These are phyloP conservation scores for Ataeniobius toweri DNA, from an alignment of 2,797 vertebrate species.

Conservation along the genomic window DNA sequence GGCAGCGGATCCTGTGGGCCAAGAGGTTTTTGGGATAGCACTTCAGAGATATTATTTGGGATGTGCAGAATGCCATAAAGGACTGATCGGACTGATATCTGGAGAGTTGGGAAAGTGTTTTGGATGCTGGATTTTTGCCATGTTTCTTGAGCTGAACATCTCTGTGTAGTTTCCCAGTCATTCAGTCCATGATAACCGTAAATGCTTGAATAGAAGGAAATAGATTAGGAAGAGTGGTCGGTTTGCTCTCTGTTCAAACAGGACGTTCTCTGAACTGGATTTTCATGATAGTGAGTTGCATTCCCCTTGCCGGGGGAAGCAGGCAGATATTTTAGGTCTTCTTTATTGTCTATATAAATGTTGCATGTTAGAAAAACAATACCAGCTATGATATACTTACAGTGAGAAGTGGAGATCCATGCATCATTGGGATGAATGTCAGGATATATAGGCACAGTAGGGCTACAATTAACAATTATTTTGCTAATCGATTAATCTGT, in stretches of 20 bases:
- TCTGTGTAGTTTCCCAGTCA: not conserved
- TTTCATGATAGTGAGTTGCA: not conserved
- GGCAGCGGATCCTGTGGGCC: not conserved
- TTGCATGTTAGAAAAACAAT: not conserved
- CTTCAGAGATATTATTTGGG: not conserved
- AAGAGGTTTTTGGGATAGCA: constrained; percentile 3
- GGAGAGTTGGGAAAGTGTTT: not conserved
- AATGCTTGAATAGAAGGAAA: not conserved
- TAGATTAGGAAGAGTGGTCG: not conserved
- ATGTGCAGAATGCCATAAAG: not conserved
- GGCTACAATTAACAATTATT: too few species aligned
- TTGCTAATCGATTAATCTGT: too few species aligned
- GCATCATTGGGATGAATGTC: too few species aligned
- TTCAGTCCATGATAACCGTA: not conserved
- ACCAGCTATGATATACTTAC: not conserved
- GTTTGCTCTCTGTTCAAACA: not conserved
- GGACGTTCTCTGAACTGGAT: not conserved
- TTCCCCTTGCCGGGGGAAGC: not conserved
- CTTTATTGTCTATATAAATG: not conserved
- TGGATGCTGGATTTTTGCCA: constrained; percentile 5
- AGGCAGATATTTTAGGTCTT: not conserved
- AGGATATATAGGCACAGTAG: too few species aligned
- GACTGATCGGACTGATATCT: not conserved
- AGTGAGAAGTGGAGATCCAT: too few species aligned
- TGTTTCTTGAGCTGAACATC: not conserved